A percentile compares a stretch with the other conserved stretches of the same genome.
phyloP scores from a whole-genome alignment of 2,888 invertebrate species.

The Cantharis nigra region DNA sequence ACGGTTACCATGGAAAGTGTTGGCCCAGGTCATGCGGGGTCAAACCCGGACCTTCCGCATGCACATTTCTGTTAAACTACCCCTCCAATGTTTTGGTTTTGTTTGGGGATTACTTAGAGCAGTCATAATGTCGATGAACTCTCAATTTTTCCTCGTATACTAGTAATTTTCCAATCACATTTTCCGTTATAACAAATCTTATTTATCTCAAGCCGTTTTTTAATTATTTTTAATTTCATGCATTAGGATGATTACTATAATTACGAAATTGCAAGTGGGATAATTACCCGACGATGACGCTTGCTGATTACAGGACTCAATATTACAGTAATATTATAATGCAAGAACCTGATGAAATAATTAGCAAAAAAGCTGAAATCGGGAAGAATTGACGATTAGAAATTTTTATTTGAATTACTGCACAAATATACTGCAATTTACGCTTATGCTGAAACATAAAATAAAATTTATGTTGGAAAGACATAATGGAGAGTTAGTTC shows the following conservation, averaged over 20 bases:
- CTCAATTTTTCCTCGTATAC: neutral
- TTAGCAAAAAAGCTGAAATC: neutral
- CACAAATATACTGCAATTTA: neutral
- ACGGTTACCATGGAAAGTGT: conserved; percentile 60
- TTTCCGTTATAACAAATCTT: neutral
- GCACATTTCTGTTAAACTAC: conserved; percentile 32
- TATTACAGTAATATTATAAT: neutral
- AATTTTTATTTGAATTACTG: neutral
- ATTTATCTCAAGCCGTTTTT: neutral
- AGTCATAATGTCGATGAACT: conserved; percentile 23
- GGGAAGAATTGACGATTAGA: neutral
- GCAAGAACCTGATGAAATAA: neutral
- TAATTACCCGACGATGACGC: neutral
- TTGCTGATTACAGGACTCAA: neutral
- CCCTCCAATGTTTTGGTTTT: conserved; percentile 31
- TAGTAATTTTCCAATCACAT: neutral
- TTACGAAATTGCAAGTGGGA: neutral
- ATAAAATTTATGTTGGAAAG: neutral
- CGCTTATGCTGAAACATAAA: neutral
- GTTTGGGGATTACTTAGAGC: conserved; percentile 26
- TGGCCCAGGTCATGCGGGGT: conserved; percentile 58
- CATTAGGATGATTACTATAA: neutral
- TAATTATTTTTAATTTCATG: neutral
- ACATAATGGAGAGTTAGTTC: neutral
- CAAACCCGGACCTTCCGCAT: conserved; percentile 58